A percentile compares a stretch with the other conserved stretches of the same genome.
Conservation (phyloP, 2,888 invertebrate genomes). For the Plusia festucae region DNA sequence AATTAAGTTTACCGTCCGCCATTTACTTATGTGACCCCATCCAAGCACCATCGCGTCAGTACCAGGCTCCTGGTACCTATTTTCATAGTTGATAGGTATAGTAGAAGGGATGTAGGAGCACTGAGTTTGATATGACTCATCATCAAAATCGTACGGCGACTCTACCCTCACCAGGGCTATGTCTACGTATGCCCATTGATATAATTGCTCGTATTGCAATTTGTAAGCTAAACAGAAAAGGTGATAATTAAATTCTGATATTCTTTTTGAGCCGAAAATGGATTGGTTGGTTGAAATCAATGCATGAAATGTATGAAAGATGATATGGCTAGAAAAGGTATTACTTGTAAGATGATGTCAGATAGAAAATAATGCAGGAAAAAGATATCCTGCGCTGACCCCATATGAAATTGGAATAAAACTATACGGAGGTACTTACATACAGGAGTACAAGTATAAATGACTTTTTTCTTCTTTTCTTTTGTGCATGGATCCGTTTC, state of each 20-base stretch:
- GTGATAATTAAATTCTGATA: background rate
- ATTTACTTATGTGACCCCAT: conserved; percentile 62
- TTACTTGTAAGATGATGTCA: too few relatives aligned
- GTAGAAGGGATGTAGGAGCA: conserved; percentile 63
- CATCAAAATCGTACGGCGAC: conserved; percentile 58
- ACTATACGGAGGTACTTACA: too few relatives aligned
- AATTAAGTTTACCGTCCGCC: conserved; percentile 58
- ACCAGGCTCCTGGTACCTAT: conserved; percentile 52
- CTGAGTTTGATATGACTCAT: conserved; percentile 18
- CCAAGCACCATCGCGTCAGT: conserved; percentile 61
- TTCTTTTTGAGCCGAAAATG: background rate
- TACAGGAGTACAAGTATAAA: conserved; percentile 36
- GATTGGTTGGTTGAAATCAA: too few relatives aligned
- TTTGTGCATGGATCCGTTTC: conserved; percentile 64
- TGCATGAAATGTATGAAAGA: too few relatives aligned
- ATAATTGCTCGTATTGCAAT: conserved; percentile 59
- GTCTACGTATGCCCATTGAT: conserved; percentile 69
- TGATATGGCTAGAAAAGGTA: too few relatives aligned
- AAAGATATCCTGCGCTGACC: too few relatives aligned
- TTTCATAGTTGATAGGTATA: conserved; percentile 63
- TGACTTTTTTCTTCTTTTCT: conserved; percentile 63
- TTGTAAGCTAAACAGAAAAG: conserved; percentile 63
- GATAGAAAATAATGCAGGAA: too few relatives aligned
- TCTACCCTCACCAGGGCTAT: conserved; percentile 72
- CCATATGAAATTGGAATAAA: too few relatives aligned